Conservation (phyloP, 2,797 vertebrate species). For the Alectoris magna region DNA sequence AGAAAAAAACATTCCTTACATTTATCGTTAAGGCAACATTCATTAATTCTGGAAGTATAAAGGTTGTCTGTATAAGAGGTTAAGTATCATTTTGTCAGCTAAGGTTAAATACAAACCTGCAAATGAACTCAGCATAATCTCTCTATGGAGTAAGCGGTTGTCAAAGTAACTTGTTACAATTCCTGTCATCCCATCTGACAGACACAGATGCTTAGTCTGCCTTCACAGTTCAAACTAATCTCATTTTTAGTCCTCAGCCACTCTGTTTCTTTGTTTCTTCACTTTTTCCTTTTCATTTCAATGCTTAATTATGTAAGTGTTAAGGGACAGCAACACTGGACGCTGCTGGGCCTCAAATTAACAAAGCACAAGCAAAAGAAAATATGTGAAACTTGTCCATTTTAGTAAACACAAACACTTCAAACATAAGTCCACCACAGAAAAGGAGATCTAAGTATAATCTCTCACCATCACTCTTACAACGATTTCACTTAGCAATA, state of each 20-base stretch:
- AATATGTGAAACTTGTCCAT: constrained; percentile 56
- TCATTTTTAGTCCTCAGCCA: constrained; percentile 83
- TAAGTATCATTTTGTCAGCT: constrained; percentile 83
- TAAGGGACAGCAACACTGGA: constrained; percentile 66
- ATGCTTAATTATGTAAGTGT: constrained; percentile 77
- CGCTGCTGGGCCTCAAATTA: constrained; percentile 65
- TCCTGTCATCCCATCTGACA: constrained; percentile 82
- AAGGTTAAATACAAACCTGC: constrained; percentile 79
- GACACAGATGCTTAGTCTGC: constrained; percentile 80
- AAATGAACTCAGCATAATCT: constrained; percentile 83
- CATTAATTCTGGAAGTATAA: constrained; percentile 73
- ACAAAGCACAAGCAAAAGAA: constrained; percentile 72
- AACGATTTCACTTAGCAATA: background rate
- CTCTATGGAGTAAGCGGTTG: constrained; percentile 80
- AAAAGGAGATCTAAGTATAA: background rate
- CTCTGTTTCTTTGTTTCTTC: constrained; percentile 77
- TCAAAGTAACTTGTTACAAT: constrained; percentile 87
- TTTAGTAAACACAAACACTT: constrained; percentile 75
- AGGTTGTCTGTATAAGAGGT: constrained; percentile 75
- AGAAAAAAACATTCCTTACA: constrained; percentile 56
- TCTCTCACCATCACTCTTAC: background rate
- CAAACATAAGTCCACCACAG: background rate
- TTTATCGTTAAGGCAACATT: constrained; percentile 57
- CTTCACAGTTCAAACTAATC: constrained; percentile 84
- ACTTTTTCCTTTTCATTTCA: constrained; percentile 74